Evolutionary conservation across 2,113 vertebrate species (phyloP).

Genomic region (Alces alces): DNA sequence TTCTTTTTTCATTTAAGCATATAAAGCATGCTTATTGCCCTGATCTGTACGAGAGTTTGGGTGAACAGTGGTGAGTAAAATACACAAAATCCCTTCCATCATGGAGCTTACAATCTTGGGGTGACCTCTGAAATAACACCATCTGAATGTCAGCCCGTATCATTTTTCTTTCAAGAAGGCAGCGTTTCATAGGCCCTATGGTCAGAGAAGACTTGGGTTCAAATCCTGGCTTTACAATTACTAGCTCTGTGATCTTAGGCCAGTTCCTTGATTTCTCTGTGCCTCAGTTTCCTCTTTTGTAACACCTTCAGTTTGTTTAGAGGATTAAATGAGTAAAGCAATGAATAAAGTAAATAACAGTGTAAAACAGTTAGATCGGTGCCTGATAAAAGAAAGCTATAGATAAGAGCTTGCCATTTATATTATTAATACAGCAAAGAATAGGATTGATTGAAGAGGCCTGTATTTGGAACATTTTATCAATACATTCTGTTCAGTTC

Average conservation of each 20-base stretch:
- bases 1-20: not conserved
- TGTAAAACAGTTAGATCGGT: not conserved
- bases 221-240: not conserved
- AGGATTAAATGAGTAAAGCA: not conserved
- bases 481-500: not conserved
- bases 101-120: not conserved
- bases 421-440: not conserved
- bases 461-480: not conserved
- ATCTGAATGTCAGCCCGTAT: not conserved
- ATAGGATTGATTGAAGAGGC: not conserved
- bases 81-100: not conserved
- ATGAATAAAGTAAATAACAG: not conserved
- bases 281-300: not conserved
- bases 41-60: not conserved
- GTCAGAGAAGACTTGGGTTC: not conserved
- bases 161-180: not conserved
- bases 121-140: not conserved
- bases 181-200: not conserved
- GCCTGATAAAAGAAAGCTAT: not conserved
- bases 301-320: not conserved
- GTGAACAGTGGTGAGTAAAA: not conserved
- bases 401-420: not conserved
- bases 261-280: not conserved
- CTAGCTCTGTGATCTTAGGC: not conserved
- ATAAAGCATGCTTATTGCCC: not conserved